phyloP scores from a whole-genome alignment of 2,113 vertebrate species.

The Anser brachyrhynchus region DNA sequence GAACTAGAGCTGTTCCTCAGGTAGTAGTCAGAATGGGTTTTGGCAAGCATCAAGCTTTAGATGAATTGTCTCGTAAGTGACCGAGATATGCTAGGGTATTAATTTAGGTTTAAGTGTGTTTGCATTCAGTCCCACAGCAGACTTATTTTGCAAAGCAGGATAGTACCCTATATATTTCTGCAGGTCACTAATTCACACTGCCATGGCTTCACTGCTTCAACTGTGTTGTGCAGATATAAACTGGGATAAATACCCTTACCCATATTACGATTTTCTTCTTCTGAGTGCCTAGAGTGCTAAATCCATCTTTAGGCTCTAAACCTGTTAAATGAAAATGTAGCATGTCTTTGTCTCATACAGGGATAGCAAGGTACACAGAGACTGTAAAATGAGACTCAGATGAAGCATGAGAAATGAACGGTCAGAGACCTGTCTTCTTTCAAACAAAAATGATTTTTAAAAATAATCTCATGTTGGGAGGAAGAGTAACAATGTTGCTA shows the following conservation, averaged over 20 bases:
- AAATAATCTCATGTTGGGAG: background rate
- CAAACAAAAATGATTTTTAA: background rate
- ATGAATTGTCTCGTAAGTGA: background rate
- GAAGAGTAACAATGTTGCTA: background rate
- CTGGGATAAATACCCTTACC: background rate
- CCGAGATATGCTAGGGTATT: background rate
- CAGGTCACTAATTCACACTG: background rate
- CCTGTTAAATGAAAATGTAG: background rate
- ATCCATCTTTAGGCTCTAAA: background rate
- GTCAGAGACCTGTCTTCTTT: background rate
- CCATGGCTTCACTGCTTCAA: background rate
- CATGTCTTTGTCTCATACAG: background rate
- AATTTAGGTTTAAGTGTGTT: background rate
- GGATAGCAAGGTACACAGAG: background rate
- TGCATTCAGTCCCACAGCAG: background rate
- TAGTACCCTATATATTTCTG: background rate
- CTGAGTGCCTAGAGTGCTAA: background rate
- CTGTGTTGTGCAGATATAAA: background rate
- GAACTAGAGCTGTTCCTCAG: background rate
- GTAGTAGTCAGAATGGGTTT: background rate
- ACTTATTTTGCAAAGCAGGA: background rate
- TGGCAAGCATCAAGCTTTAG: background rate
- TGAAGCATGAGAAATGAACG: background rate
- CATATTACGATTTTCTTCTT: background rate
- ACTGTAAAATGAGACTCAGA: background rate